phyloP scores from a whole-genome alignment of 1,140 invertebrate genomes.

The Cydia pomonella region DNA sequence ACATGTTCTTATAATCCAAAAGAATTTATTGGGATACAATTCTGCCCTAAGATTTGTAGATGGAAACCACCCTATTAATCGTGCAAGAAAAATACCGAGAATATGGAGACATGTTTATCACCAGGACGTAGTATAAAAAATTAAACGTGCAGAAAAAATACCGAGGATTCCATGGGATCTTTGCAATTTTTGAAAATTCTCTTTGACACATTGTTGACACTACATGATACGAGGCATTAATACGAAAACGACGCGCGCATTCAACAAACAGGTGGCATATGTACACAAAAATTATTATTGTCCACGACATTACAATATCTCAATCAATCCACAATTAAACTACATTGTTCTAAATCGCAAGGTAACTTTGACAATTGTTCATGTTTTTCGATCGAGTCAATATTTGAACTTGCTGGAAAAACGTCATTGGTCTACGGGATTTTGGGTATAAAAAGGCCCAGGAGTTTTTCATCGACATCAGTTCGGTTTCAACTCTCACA shows the following conservation, averaged over 20 bases:
- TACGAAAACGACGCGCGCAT: background rate
- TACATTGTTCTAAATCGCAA: constrained; percentile 58
- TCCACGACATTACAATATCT: constrained; percentile 40
- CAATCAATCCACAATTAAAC: constrained; percentile 56
- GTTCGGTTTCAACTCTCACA: constrained; percentile 72
- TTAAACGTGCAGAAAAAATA: no score
- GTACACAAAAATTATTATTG: constrained; percentile 25
- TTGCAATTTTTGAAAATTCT: no score
- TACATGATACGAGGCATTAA: no score
- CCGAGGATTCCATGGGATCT: no score
- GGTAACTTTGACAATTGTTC: constrained; percentile 47
- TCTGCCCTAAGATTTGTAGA: no score
- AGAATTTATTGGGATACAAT: no score
- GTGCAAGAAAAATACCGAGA: no score
- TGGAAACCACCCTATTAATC: no score
- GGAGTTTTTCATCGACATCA: constrained; percentile 52
- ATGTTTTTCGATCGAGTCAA: constrained; percentile 50
- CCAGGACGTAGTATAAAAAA: no score
- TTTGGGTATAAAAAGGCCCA: constrained; percentile 60
- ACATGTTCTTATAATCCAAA: no score
- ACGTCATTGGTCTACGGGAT: constrained; percentile 45
- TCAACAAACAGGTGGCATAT: background rate
- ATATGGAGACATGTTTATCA: no score
- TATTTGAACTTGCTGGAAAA: constrained; percentile 50
- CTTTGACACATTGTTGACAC: no score